Evolutionary conservation across 2,113 vertebrate species (phyloP).

Genomic region (Pituophis catenifer): DNA sequence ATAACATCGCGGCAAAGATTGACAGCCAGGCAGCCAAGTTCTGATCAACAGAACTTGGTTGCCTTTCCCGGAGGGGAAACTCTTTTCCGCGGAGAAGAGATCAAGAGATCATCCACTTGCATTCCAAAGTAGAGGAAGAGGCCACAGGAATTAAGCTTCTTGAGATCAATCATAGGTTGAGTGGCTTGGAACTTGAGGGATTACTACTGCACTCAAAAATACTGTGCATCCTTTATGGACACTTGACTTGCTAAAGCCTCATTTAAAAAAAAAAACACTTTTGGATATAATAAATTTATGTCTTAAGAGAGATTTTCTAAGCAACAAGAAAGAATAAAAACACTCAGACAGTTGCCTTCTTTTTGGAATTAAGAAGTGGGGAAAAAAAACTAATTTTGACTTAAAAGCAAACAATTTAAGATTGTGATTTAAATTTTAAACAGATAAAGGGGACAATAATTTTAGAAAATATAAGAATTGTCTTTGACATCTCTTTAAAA

Average conservation of each 20-base stretch:
- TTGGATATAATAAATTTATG: neutral
- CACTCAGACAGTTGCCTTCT: neutral
- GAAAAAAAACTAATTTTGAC: neutral
- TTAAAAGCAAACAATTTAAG: neutral
- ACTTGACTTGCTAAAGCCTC: neutral
- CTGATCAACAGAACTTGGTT: neutral
- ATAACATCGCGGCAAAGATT: neutral
- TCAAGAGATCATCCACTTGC: neutral
- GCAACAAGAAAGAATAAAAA: neutral
- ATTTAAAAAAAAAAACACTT: neutral
- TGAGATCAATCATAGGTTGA: neutral
- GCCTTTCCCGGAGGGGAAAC: too few relatives aligned
- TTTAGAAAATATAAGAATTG: neutral
- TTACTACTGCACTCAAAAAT: neutral
- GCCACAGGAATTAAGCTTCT: neutral
- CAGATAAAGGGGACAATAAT: neutral
- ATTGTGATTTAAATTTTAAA: neutral
- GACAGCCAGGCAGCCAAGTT: neutral
- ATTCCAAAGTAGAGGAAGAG: neutral
- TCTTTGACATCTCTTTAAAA: neutral
- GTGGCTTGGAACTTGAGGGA: neutral
- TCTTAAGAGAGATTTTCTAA: neutral
- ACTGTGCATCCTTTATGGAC: neutral
- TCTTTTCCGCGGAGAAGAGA: neutral
- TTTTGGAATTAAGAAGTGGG: neutral